A percentile compares a stretch with the other conserved stretches of the same genome.
Conservation (phyloP, 2,113 vertebrate genomes). For the Pleuronectes platessa region DNA sequence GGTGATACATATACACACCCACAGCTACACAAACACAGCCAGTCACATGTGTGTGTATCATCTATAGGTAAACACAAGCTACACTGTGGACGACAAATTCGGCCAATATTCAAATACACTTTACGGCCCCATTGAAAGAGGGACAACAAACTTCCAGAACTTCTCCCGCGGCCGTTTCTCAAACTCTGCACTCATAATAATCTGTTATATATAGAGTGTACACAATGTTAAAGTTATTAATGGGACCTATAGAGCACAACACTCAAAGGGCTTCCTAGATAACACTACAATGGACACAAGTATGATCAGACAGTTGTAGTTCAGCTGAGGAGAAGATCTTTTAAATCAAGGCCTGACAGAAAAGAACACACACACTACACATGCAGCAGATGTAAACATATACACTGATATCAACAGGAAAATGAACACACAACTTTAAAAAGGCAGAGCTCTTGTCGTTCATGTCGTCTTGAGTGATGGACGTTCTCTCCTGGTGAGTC, state of each 20-base stretch:
- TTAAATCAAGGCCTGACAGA: not conserved
- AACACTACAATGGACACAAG: no score
- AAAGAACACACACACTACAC: no score
- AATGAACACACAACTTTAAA: no score
- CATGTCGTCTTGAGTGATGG: not conserved
- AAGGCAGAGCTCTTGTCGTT: not conserved
- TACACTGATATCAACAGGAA: no score
- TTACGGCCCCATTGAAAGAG: not conserved
- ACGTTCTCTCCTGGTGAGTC: no score
- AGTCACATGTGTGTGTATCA: constrained; percentile 8
- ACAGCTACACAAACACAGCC: constrained; percentile 17
- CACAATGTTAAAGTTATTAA: not conserved
- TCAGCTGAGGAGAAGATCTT: not conserved
- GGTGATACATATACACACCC: not conserved
- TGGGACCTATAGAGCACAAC: not conserved
- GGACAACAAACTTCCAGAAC: not conserved
- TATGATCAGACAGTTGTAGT: not conserved
- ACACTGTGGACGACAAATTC: not conserved
- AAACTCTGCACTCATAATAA: not conserved
- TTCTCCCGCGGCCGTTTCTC: not conserved
- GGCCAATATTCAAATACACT: not conserved
- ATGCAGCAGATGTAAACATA: not conserved
- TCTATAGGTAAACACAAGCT: not conserved
- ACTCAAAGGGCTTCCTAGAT: not conserved
- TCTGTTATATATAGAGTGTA: not conserved